Conservation (phyloP, 1,140 invertebrate species). For the Drosophila nikananu region DNA sequence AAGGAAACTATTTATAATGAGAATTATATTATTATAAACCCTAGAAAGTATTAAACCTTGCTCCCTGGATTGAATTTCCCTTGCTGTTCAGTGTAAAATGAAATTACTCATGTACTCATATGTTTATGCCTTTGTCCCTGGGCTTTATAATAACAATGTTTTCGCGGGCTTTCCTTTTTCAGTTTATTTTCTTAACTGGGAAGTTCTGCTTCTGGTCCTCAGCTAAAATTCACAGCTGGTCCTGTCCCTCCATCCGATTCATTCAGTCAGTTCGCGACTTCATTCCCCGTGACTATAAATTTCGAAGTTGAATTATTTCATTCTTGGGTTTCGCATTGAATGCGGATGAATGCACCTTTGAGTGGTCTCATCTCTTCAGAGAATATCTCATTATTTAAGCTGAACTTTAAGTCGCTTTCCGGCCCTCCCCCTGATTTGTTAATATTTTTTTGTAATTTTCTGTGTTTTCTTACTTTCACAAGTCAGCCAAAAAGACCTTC, state of each 20-base stretch:
- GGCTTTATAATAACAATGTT: slow-evolving; percentile 52
- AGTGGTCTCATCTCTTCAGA: slow-evolving; percentile 29
- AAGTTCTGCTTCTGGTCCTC: neutral
- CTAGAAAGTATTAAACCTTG: no score
- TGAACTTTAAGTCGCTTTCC: slow-evolving; percentile 17
- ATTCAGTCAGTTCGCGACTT: slow-evolving; percentile 1
- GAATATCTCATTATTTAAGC: slow-evolving; percentile 45
- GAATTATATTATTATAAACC: no score
- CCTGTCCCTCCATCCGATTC: slow-evolving; percentile 6
- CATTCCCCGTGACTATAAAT: slow-evolving; percentile 23
- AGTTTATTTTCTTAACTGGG: neutral
- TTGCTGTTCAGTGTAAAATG: slow-evolving; percentile 25
- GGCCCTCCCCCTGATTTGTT: slow-evolving; percentile 9
- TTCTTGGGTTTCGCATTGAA: slow-evolving; percentile 52
- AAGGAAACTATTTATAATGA: neutral
- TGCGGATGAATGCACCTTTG: slow-evolving; percentile 65
- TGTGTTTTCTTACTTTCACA: slow-evolving; percentile 61
- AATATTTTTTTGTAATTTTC: slow-evolving; percentile 44
- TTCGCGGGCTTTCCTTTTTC: slow-evolving; percentile 22
- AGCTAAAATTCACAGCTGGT: slow-evolving; percentile 44
- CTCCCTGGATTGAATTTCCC: neutral
- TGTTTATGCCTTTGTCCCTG: slow-evolving; percentile 53
- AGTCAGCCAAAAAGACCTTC: slow-evolving; percentile 72
- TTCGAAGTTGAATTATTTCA: slow-evolving; percentile 44
- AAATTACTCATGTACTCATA: slow-evolving; percentile 49